These are phyloP conservation scores for Lepisosteus oculatus DNA, from an alignment of 2,113 vertebrate species.

Conservation along the genomic window DNA sequence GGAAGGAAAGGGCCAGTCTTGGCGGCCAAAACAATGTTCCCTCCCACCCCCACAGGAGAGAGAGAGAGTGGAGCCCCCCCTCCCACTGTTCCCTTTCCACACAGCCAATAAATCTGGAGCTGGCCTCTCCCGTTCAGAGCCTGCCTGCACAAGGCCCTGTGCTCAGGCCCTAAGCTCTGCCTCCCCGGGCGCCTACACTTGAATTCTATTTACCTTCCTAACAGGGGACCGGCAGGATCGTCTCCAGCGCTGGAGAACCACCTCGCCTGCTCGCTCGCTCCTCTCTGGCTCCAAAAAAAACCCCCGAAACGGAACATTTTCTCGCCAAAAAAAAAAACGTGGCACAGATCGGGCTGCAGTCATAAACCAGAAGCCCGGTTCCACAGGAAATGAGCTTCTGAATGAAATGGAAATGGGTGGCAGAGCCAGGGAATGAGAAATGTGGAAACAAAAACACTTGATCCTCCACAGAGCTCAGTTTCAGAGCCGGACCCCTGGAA, in stretches of 20 bases:
- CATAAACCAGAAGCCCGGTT: no score
- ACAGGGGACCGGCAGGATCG: constrained; percentile 23
- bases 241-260: background rate
- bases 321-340: no score
- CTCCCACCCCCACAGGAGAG: background rate
- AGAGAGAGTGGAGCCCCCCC: constrained; percentile 11
- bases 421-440: no score
- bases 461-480: no score
- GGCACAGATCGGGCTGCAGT: no score
- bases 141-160: constrained; percentile 31
- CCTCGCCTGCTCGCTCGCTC: background rate
- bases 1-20: background rate
- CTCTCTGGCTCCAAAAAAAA: no score
- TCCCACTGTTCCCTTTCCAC: constrained; percentile 23
- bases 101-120: constrained; percentile 41
- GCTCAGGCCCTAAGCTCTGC: constrained; percentile 21
- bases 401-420: no score
- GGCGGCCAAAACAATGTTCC: background rate
- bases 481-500: no score
- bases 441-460: no score
- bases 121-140: constrained; percentile 21
- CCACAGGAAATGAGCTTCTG: no score
- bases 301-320: no score
- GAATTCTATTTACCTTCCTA: constrained; percentile 44
- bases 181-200: constrained; percentile 38